A percentile compares a stretch with the other conserved stretches of the same genome.
These are phyloP conservation scores for Gortyna flavago DNA, from an alignment of 2,888 invertebrate genomes.

Conservation along the genomic window DNA sequence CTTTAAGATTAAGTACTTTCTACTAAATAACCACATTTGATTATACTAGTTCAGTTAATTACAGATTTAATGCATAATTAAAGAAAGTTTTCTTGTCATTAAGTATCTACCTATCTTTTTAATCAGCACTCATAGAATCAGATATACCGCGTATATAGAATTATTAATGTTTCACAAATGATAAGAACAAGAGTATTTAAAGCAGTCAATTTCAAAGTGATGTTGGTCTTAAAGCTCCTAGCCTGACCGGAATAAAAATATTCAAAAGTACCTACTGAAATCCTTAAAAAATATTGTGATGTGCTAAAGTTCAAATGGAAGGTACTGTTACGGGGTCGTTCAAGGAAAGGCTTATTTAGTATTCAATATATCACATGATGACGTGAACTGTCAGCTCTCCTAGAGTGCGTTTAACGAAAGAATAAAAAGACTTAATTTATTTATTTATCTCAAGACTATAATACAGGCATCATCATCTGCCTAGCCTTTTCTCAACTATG, in stretches of 20 bases:
- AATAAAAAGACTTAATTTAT: too few relatives aligned
- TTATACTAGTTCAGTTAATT: conserved; percentile 27
- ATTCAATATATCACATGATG: too few relatives aligned
- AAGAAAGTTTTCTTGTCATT: conserved; percentile 24
- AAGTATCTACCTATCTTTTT: neutral
- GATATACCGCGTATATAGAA: neutral
- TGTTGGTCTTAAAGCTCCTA: neutral
- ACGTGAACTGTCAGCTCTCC: neutral
- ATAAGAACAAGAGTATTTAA: neutral
- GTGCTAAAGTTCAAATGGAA: too few relatives aligned
- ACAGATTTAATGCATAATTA: neutral
- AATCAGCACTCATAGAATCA: neutral
- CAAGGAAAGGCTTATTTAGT: neutral
- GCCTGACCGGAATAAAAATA: neutral
- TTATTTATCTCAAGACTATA: too few relatives aligned
- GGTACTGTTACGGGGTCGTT: too few relatives aligned
- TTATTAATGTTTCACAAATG: neutral
- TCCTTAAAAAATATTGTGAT: neutral
- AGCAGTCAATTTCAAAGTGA: neutral
- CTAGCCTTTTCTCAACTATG: too few relatives aligned
- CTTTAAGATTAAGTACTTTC: conserved; percentile 5
- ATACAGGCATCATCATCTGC: too few relatives aligned
- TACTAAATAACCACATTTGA: conserved; percentile 20
- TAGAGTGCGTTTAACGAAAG: neutral
- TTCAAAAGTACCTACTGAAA: neutral